These are phyloP conservation scores for Oscheius sp. DNA, from an alignment of 2,888 invertebrate species.

Conservation along the genomic window DNA sequence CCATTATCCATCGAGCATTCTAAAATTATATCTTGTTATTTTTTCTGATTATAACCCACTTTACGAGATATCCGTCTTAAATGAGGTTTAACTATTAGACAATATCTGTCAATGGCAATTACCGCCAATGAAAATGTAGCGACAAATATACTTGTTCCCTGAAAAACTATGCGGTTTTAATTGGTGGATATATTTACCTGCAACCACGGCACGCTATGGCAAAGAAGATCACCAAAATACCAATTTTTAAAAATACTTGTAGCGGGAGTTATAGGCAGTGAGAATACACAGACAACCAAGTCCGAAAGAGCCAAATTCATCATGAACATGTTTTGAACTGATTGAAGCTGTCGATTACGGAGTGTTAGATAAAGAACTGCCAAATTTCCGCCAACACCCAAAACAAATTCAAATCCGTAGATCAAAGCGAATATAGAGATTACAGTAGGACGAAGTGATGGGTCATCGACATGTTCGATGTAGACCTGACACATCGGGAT, in stretches of 20 bases:
- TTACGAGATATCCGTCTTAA: conserved; percentile 21
- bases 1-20: conserved; percentile 36
- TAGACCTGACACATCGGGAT: conserved; percentile 22
- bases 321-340: conserved; percentile 40
- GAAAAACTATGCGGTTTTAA: conserved; percentile 5
- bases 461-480: conserved; percentile 34
- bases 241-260: conserved; percentile 41
- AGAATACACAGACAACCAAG: conserved; percentile 37
- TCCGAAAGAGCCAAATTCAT: conserved; percentile 37
- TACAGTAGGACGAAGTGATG: conserved; percentile 26
- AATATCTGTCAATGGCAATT: conserved; percentile 42
- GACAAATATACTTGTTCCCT: conserved; percentile 40
- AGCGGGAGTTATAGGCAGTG: conserved; percentile 39
- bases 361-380: conserved; percentile 35
- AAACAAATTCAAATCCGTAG: conserved; percentile 32
- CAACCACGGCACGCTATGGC: conserved; percentile 38
- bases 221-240: conserved; percentile 39
- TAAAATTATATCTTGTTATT: conserved; percentile 2
- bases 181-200: conserved; percentile 23
- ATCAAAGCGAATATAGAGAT: conserved; percentile 34
- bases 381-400: conserved; percentile 35
- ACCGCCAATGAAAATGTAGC: conserved; percentile 35
- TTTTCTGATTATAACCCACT: conserved; percentile 21
- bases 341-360: conserved; percentile 34
- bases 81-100: conserved; percentile 37